These are phyloP conservation scores for Leptopterna dolabrata DNA, from an alignment of 2,888 invertebrate species.

Conservation along the genomic window DNA sequence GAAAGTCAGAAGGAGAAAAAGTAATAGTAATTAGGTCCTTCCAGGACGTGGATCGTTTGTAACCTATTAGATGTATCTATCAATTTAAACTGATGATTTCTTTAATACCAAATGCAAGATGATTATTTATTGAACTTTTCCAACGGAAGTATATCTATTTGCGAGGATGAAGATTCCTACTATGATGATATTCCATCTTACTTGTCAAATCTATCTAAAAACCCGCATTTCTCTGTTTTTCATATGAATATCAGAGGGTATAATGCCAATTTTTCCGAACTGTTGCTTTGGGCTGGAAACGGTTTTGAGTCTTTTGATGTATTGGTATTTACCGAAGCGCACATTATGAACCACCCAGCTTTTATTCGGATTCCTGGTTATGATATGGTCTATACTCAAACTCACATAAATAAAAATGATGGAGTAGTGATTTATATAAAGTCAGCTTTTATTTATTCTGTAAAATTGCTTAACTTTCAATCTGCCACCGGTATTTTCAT, in stretches of 20 bases:
- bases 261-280: too few relatives aligned
- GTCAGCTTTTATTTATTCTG: not conserved
- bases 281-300: too few relatives aligned
- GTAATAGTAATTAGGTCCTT: not conserved
- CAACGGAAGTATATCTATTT: too few relatives aligned
- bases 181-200: too few relatives aligned
- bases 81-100: not conserved
- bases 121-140: conserved; percentile 5
- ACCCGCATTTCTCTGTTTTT: too few relatives aligned
- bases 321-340: not conserved
- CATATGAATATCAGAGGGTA: too few relatives aligned
- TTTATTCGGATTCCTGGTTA: not conserved
- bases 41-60: too few relatives aligned
- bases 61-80: not conserved
- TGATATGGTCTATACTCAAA: too few relatives aligned
- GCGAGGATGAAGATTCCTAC: too few relatives aligned
- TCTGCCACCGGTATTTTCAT: not conserved
- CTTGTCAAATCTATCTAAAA: too few relatives aligned
- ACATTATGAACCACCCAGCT: not conserved
- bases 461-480: not conserved
- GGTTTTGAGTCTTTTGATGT: too few relatives aligned
- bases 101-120: conserved; percentile 1
- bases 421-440: not conserved
- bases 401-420: not conserved
- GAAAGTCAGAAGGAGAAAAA: not conserved